These are phyloP conservation scores for Alsophila aescularia DNA, from an alignment of 2,888 invertebrate genomes.

Conservation along the genomic window DNA sequence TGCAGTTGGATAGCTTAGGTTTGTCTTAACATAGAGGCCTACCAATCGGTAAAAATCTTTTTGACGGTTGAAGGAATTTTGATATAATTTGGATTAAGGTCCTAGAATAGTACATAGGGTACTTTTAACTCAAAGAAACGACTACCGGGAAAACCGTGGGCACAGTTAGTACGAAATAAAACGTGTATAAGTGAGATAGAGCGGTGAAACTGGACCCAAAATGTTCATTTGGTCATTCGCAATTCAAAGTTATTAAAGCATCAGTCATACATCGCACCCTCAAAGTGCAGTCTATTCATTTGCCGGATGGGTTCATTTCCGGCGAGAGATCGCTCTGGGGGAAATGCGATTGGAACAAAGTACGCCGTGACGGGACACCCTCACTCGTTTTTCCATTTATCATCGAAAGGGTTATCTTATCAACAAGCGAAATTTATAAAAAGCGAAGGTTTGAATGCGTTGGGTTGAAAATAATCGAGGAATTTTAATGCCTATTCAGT, in stretches of 20 bases:
- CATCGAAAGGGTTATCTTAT: constrained; percentile 55
- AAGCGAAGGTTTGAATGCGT: not conserved
- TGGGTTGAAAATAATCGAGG: not conserved
- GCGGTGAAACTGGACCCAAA: not conserved
- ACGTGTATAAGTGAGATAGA: not conserved
- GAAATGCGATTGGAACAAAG: constrained; percentile 81
- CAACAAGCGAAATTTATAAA: constrained; percentile 51
- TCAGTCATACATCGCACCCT: constrained; percentile 63
- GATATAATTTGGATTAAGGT: too few species aligned
- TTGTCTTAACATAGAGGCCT: too few species aligned
- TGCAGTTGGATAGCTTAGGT: too few species aligned
- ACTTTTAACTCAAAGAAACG: too few species aligned
- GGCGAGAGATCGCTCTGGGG: constrained; percentile 78
- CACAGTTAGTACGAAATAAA: too few species aligned
- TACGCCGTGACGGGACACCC: constrained; percentile 53
- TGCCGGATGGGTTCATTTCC: constrained; percentile 83
- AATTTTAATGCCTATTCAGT: not conserved
- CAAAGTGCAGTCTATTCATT: constrained; percentile 82
- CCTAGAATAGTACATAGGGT: too few species aligned
- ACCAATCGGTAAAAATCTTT: too few species aligned
- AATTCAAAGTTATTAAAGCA: constrained; percentile 55
- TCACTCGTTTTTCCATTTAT: constrained; percentile 68
- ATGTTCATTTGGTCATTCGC: constrained; percentile 30
- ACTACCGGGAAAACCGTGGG: too few species aligned
- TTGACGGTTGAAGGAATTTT: too few species aligned